Evolutionary conservation across 2,113 vertebrate genomes (phyloP), one percentile per base, ranked within the genome.

Genomic region (Pheucticus melanocephalus): DNA sequence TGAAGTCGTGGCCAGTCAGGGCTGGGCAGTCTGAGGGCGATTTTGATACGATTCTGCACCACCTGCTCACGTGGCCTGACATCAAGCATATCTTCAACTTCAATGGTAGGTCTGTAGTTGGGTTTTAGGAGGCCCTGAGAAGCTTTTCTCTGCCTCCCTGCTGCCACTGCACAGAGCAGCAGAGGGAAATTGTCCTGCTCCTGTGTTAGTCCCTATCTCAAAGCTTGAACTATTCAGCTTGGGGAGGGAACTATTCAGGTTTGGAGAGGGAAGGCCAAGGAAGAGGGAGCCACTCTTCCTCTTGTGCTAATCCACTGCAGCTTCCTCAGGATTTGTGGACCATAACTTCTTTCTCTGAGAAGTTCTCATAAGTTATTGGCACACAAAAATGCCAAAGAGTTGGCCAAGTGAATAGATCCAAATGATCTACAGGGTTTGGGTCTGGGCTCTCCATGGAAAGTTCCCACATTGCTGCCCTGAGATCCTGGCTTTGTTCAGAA

Each of bases 51-150:
- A 86, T 99, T 44, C 92, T 99, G 39, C 91, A 27, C 15, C 98
- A 99, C 21, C 84, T 99, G 5, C 98, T 99, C 2, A 97, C 96
- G 0, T 98, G 99, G 98, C 97, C 97, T 15, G 99, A 98, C 27
- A 84, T 98, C 82, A 98, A 96, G 75, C 65, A 98, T 11, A 81
- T 99, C 93, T 99, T 99, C 81, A 97, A 87, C 9, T 91, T 99
- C 66, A 97, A 95, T 6, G 98, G 99, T 99, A 95, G 2, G 96
- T 71, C 42, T 39, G 10, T 16, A 6, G 13, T 8, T 47, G 2
- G 25, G 2, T 25, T 57, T 66, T 9, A 48, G 31, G 30, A 45
- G 21, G 30, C 54, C 45, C 4, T 15, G 25, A 47, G 35, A 10
- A 60, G 54, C n/a, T 56, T 61, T 86, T 31, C n/a, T 65, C 40